Evolutionary conservation across 2,888 invertebrate genomes (phyloP), one percentile per base, ranked within the genome.

Genomic region (Coleophora flavipennella): DNA sequence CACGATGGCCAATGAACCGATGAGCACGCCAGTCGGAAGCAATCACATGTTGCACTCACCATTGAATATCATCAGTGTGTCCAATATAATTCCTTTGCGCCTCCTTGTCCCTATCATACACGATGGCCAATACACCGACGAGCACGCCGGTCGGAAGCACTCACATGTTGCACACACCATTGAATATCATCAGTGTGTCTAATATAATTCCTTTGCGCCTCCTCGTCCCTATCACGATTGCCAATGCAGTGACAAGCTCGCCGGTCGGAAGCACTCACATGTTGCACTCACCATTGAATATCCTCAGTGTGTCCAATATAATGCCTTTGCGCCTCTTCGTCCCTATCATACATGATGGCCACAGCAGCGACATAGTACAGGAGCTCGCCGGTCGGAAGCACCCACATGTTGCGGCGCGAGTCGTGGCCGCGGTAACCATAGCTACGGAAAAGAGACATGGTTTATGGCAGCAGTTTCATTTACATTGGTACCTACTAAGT

Each of bases 371-470:
- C 96, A 65, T 92, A 95, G 73, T 96, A 97, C 31, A 96, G 84
- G 8, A 97, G 86, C 71, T 98, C 98, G 0, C 97, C 97, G 0
- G 96, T 96, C 0, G 96, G 96, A 39, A 98, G 79, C 20, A 95
- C 93, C 92, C 96, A 95, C 27, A 98, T 86, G 76, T 98, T 98
- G 53, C 91, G 89, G 9, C 94, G 88, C 4, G 94, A 91, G 74
- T 97, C 97, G 8, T 92, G 90, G 0, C 98, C 97, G 43, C 97
- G 90, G 77, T 97, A 98, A 0, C 97, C 97, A 63, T 95, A 97
- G 6, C 94, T 94, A 11, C n/a, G 29, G 10, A 29, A 4, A 29
- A 6, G 29, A 29, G 6, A 20, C 20, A 20, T 20, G 20, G 20
- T 20, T 3, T 20, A 20, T 20, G 20, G 20, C 20, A 3, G 20